Conservation (phyloP, 2,113 vertebrate genomes). For the Zosterops japonicus region DNA sequence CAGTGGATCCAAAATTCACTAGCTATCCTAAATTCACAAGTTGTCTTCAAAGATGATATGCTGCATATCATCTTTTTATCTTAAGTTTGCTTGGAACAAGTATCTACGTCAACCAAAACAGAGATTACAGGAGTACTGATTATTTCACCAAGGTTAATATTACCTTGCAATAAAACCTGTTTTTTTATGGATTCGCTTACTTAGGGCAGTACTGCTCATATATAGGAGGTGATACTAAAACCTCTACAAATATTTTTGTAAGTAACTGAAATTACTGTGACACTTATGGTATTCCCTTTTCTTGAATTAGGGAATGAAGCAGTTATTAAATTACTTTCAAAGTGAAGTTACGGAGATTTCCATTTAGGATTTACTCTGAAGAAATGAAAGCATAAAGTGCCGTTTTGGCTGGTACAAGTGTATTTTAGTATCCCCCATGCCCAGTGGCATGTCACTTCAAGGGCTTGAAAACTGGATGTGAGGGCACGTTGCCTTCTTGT, state of each 20-base stretch:
- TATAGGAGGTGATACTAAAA: conserved; percentile 19
- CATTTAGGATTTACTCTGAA: neutral
- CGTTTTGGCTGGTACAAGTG: neutral
- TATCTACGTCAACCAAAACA: neutral
- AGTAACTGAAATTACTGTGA: conserved; percentile 27
- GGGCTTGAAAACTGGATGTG: neutral
- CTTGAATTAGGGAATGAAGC: conserved; percentile 1
- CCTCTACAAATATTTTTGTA: conserved; percentile 36
- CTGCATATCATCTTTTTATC: neutral
- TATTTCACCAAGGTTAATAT: neutral
- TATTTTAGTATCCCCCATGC: neutral
- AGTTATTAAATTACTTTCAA: neutral
- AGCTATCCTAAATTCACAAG: neutral
- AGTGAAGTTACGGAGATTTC: neutral
- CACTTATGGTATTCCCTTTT: conserved; percentile 13
- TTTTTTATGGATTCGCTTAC: conserved; percentile 43
- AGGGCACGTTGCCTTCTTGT: fast-evolving
- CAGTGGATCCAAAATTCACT: neutral
- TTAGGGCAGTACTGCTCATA: neutral
- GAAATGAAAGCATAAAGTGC: neutral
- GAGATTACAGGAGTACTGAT: neutral
- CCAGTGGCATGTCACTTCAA: neutral
- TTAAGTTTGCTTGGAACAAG: neutral
- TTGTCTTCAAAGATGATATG: neutral
- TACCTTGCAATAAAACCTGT: conserved; percentile 15